Evolutionary conservation across 2,888 invertebrate genomes (phyloP).

Genomic region (Schizotus pectinicornis): DNA sequence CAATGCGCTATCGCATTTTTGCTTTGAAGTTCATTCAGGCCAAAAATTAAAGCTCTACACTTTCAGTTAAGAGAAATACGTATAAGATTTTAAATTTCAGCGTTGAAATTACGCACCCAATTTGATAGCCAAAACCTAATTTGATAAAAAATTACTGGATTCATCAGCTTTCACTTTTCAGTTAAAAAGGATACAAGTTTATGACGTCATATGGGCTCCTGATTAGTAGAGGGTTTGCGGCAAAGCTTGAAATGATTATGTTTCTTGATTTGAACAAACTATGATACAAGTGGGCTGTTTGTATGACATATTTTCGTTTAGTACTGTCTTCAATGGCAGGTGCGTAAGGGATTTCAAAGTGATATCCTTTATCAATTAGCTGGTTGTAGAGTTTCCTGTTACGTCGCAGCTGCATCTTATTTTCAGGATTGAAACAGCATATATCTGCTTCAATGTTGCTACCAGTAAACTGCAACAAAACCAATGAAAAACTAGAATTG

Average conservation of each 20-base stretch:
- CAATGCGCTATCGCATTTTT: slow-evolving; percentile 67
- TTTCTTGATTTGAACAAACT: slow-evolving; percentile 77
- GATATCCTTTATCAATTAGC: slow-evolving; percentile 74
- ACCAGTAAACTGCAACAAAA: slow-evolving; percentile 69
- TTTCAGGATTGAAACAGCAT: slow-evolving; percentile 69
- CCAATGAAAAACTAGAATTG: slow-evolving; percentile 5
- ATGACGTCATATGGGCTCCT: slow-evolving; percentile 79
- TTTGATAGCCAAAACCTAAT: too few relatives aligned
- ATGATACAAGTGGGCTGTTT: slow-evolving; percentile 73
- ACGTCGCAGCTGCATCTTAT: slow-evolving; percentile 63
- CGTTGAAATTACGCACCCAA: too few relatives aligned
- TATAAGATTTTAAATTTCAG: neutral
- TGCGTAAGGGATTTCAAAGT: slow-evolving; percentile 79
- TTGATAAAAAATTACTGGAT: too few relatives aligned
- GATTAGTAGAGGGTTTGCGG: slow-evolving; percentile 63
- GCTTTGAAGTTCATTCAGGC: slow-evolving; percentile 72
- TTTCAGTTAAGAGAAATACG: slow-evolving; percentile 25
- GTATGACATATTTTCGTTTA: slow-evolving; percentile 73
- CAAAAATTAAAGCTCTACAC: slow-evolving; percentile 70
- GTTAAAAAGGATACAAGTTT: too few relatives aligned
- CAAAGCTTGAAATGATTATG: slow-evolving; percentile 76
- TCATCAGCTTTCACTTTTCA: too few relatives aligned
- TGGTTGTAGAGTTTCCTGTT: slow-evolving; percentile 74
- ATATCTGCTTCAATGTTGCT: slow-evolving; percentile 74
- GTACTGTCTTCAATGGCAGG: slow-evolving; percentile 71